Evolutionary conservation across 2,797 vertebrate species (phyloP), one percentile per base, ranked within the genome.

Genomic region (Corythornis leucogaster): DNA sequence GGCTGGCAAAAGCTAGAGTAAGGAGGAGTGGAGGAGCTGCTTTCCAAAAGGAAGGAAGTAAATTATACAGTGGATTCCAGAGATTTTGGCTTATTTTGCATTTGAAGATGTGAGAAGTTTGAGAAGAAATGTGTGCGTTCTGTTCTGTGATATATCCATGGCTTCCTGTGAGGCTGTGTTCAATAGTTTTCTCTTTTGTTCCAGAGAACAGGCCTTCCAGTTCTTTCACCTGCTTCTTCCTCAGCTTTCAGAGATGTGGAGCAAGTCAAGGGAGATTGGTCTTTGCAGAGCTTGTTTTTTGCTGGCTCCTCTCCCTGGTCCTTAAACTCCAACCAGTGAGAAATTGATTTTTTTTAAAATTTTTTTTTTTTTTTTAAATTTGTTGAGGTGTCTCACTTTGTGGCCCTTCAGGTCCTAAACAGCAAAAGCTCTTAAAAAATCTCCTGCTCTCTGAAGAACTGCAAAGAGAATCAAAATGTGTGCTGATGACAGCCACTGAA

Each of bases 91-190:
- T 25, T 67, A 42, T 57, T 73, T 83, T 67, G 6, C 55, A 17
- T 75, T 80, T 68, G 77, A 87, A 67, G 73, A 53, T 63, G 15
- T 80, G 76, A 42, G 76, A 69, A 74, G 43, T 80, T 85, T 70
- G 54, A 53, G 53, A 33, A 70, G 21, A 63, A 21, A 35, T 4
- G 5, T 18, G 11, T 83, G 25, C 4, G 1, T 87, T 92, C 63
- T 5, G 1, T 69, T 62, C 19, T 57, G 40, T 58, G 30, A 62
- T 85, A n/a, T 25, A 46, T 48, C 35, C 45, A 57, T 30, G 28
- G 9, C 45, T 90, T 53, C 15, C 77, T 68, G 13, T 38, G 28
- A 53, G 40, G 45, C 31, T 45, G 17, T n/a, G 19, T 68, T 48
- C 28, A 22, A 26, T 48, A 40, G 21, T 15, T 81, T 71, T 79